These are phyloP conservation scores for Caenorhabditis zanzibari DNA, from an alignment of 2,888 invertebrate species.

Conservation along the genomic window DNA sequence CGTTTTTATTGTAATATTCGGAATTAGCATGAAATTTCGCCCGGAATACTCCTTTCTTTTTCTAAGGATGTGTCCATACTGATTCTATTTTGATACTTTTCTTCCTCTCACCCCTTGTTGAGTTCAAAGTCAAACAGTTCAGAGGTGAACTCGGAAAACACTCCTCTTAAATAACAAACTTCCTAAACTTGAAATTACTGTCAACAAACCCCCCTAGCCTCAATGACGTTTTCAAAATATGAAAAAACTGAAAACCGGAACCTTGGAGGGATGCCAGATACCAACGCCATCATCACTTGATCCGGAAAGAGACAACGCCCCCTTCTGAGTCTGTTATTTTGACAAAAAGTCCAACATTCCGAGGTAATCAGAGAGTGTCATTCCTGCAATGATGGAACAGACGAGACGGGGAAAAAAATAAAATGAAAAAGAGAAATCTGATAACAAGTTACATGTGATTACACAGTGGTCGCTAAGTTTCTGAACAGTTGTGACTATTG, in stretches of 20 bases:
- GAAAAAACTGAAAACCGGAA: not conserved
- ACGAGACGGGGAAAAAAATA: not conserved
- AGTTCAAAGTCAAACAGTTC: no score
- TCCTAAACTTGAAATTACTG: no score
- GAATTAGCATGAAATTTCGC: no score
- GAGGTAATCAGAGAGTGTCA: conserved; percentile 4
- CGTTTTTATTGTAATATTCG: no score
- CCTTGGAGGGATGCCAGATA: not conserved
- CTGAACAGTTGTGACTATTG: conserved; percentile 41
- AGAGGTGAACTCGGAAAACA: no score
- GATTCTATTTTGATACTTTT: no score
- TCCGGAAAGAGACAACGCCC: conserved; percentile 29
- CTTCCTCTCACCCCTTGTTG: no score
- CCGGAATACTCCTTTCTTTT: no score
- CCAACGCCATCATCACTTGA: not conserved
- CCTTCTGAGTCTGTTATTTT: not conserved
- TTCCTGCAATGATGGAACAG: conserved; percentile 6
- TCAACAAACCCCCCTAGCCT: no score
- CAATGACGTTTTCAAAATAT: not conserved
- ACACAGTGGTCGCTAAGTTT: conserved; percentile 47
- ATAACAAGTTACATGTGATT: conserved; percentile 53
- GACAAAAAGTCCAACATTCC: not conserved
- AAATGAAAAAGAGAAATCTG: conserved; percentile 21
- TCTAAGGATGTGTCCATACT: no score
- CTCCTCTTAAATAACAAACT: no score